Evolutionary conservation across 2,113 vertebrate genomes (phyloP).

Genomic region (Bos javanicus): DNA sequence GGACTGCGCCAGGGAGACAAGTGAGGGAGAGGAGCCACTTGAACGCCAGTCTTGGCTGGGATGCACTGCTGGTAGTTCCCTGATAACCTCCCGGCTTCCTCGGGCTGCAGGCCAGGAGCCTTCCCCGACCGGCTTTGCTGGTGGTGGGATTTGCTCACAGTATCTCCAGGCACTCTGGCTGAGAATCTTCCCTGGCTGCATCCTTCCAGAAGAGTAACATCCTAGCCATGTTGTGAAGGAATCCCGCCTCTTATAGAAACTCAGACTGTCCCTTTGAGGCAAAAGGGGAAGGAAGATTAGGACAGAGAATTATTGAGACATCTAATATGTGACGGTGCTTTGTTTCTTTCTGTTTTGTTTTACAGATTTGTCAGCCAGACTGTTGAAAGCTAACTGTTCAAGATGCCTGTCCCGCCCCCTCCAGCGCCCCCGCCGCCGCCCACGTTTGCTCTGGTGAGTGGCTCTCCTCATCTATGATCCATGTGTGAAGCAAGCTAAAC

Average conservation of each 20-base stretch:
- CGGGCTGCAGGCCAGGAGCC: neutral
- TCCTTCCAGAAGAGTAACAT: neutral
- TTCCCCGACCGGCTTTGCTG: neutral
- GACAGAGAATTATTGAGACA: neutral
- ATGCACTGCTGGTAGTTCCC: neutral
- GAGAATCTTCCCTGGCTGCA: neutral
- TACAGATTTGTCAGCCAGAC: constrained; percentile 75
- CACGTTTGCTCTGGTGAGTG: constrained; percentile 87
- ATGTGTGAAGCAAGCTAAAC: neutral
- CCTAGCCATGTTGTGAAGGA: neutral
- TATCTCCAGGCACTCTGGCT: neutral
- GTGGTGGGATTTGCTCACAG: neutral
- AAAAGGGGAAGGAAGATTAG: neutral
- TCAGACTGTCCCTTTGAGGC: neutral
- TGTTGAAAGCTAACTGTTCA: constrained; percentile 74
- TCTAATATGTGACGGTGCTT: neutral
- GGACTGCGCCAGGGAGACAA: neutral
- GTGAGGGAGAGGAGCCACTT: neutral
- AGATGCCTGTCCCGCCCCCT: constrained; percentile 93
- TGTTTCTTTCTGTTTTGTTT: constrained; percentile 34
- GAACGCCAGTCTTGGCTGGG: neutral
- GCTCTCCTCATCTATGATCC: neutral
- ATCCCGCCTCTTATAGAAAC: neutral
- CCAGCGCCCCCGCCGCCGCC: constrained; percentile 91
- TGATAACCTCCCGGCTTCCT: neutral